Percentiles rank a stretch among this genome's conserved stretches.
phyloP scores from a whole-genome alignment of 2,797 vertebrate genomes.

The Crocidura indochinensis region DNA sequence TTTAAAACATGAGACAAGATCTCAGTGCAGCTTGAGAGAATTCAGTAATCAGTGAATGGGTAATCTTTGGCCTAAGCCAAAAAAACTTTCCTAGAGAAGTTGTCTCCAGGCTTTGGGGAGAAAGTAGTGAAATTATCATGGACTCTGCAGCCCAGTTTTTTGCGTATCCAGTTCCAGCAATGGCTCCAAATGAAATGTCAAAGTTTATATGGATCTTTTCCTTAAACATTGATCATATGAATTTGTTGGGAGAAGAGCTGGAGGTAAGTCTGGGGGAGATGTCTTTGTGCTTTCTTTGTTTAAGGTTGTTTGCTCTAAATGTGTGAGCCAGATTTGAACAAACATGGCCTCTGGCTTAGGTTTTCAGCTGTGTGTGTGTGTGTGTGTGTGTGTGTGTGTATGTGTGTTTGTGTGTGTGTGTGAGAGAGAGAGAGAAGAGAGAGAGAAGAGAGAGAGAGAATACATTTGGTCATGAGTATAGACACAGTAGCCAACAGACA shows the following conservation, averaged over 20 bases:
- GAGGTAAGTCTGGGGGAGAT: too few relatives aligned
- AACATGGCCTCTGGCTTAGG: not conserved
- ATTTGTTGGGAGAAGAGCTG: too few relatives aligned
- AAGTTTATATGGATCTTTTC: not conserved
- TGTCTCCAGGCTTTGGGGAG: too few relatives aligned
- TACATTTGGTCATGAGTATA: not conserved
- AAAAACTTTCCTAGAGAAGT: not conserved
- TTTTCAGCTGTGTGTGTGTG: not conserved
- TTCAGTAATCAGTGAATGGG: too few relatives aligned
- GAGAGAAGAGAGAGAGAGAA: too few relatives aligned
- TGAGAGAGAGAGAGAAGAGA: too few relatives aligned
- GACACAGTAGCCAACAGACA: not conserved
- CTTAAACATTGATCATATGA: too few relatives aligned
- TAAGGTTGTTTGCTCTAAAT: not conserved
- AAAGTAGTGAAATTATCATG: not conserved
- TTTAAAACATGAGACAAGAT: too few relatives aligned
- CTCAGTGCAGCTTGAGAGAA: too few relatives aligned
- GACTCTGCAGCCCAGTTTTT: not conserved
- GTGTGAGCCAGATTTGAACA: not conserved
- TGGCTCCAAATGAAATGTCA: not conserved
- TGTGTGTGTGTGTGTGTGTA: too few relatives aligned
- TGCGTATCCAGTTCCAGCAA: not conserved
- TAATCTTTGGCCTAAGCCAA: too few relatives aligned
- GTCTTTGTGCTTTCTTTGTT: not conserved
- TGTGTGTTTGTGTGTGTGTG: too few relatives aligned